Conservation (phyloP, 1,140 invertebrate species). For the Bactericera cockerelli region DNA sequence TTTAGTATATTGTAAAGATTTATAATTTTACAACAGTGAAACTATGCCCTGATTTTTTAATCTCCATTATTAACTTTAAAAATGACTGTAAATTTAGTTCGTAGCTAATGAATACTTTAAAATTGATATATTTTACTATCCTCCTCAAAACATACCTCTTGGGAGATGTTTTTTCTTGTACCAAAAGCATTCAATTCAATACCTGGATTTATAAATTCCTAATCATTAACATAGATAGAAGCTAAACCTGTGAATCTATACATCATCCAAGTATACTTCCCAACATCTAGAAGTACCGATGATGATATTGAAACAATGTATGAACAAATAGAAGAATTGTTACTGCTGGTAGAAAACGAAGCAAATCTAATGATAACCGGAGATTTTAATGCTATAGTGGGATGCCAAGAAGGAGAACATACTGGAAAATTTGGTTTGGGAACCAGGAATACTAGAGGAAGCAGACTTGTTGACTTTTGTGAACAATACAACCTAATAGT, state of each 20-base stretch:
- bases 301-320: slow-evolving; percentile 11
- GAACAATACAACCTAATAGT: slow-evolving; percentile 14
- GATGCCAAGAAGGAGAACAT: slow-evolving; percentile 11
- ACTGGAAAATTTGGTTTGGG: slow-evolving; percentile 8
- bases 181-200: too few relatives aligned
- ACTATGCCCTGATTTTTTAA: too few relatives aligned
- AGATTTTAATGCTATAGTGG: slow-evolving; percentile 23
- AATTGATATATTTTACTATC: too few relatives aligned
- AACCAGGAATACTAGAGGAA: slow-evolving; percentile 2
- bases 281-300: slow-evolving; percentile 10
- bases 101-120: too few relatives aligned
- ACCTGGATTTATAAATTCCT: neutral
- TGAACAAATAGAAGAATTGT: slow-evolving; percentile 7
- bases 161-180: too few relatives aligned
- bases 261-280: slow-evolving; percentile 11
- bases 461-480: slow-evolving; percentile 8
- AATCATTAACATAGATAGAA: slow-evolving; percentile 12
- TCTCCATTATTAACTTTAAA: too few relatives aligned
- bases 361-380: slow-evolving; percentile 17
- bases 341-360: slow-evolving; percentile 7
- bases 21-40: too few relatives aligned
- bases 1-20: too few relatives aligned
- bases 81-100: too few relatives aligned
- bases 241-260: slow-evolving; percentile 1
- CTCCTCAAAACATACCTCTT: too few relatives aligned